Conservation (phyloP, 2,113 vertebrate genomes). For the Neofelis nebulosa region DNA sequence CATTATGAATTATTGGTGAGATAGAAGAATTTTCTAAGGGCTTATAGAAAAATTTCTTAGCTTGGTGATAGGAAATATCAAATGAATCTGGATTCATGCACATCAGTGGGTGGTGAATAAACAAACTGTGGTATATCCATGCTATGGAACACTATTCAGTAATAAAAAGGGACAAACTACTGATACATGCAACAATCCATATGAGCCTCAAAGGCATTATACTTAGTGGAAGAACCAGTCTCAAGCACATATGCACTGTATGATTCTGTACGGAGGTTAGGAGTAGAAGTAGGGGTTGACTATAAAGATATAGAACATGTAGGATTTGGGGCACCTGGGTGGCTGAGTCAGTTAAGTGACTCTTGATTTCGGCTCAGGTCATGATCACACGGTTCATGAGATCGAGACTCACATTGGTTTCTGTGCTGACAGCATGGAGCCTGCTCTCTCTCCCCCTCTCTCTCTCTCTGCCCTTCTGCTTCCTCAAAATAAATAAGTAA, state of each 20-base stretch:
- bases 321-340: background rate
- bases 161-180: background rate
- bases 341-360: too few relatives aligned
- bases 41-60: background rate
- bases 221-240: background rate
- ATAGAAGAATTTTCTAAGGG: background rate
- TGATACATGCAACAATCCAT: background rate
- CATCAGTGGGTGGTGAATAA: background rate
- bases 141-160: background rate
- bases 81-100: background rate
- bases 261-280: background rate
- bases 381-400: too few relatives aligned
- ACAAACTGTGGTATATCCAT: background rate
- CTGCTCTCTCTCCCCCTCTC: too few relatives aligned
- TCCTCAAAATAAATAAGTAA: too few relatives aligned
- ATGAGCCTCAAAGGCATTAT: background rate
- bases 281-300: background rate
- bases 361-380: too few relatives aligned
- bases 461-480: too few relatives aligned
- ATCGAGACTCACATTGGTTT: too few relatives aligned
- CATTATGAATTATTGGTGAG: background rate
- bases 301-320: background rate
- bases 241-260: background rate
- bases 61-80: background rate
- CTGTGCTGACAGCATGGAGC: too few relatives aligned